phyloP scores from a whole-genome alignment of 2,113 vertebrate species.

The Paradoxurus hermaphroditus region DNA sequence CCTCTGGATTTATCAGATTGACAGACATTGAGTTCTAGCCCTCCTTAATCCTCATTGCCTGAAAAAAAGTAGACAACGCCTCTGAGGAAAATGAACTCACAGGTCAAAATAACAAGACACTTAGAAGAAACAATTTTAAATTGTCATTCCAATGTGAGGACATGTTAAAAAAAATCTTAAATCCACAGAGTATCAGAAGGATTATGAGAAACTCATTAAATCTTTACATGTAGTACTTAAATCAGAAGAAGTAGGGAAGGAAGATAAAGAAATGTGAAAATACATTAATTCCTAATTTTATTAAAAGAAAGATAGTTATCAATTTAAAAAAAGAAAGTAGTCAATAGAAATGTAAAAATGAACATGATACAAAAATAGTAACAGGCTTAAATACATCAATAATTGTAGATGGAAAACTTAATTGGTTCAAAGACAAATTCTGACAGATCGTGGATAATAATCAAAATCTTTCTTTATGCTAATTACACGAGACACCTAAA shows the following conservation, averaged over 20 bases:
- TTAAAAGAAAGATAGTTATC: neutral
- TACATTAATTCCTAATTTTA: neutral
- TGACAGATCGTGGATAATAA: neutral
- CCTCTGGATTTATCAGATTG: neutral
- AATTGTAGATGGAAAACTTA: neutral
- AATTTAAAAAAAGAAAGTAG: neutral
- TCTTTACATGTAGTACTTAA: neutral
- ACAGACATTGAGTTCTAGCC: neutral
- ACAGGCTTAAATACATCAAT: neutral
- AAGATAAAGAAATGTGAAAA: neutral
- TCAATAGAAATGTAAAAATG: neutral
- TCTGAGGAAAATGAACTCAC: neutral
- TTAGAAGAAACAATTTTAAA: neutral
- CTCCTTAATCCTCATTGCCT: neutral
- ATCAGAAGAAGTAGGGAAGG: neutral
- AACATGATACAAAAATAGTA: neutral
- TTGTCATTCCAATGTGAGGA: neutral
- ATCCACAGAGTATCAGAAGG: neutral
- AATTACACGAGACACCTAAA: neutral
- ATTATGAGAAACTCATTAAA: neutral
- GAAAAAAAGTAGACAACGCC: neutral
- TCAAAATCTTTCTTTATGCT: neutral
- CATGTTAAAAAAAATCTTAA: neutral
- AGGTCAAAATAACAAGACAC: constrained; percentile 1
- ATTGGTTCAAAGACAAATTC: neutral